Conservation (phyloP, 2,888 invertebrate genomes). For the Megamerina dolium region DNA sequence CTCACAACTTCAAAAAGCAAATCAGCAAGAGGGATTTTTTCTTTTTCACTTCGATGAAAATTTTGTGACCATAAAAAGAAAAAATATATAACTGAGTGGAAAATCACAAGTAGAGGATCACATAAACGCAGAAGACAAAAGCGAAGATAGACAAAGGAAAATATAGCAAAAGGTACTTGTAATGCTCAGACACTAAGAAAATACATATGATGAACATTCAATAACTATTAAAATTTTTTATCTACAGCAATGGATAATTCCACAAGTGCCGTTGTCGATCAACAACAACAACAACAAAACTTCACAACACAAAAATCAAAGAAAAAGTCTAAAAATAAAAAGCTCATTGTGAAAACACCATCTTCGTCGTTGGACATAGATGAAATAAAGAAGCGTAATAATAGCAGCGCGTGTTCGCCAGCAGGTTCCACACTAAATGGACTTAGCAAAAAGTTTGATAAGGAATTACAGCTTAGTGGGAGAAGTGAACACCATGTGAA, state of each 20-base stretch:
- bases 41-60: no score
- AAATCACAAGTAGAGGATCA: no score
- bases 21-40: no score
- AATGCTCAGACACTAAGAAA: no score
- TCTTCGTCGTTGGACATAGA: background rate
- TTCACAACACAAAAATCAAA: constrained; percentile 8
- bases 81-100: no score
- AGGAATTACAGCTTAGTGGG: constrained; percentile 5
- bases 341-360: constrained; percentile 1
- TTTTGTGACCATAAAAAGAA: no score
- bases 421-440: constrained; percentile 1
- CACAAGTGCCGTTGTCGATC: constrained; percentile 8
- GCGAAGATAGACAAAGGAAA: no score
- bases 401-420: background rate
- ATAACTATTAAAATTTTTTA: no score
- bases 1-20: no score
- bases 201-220: no score
- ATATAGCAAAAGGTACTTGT: no score
- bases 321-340: constrained; percentile 12
- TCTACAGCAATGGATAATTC: constrained; percentile 7
- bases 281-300: constrained; percentile 1
- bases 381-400: background rate
- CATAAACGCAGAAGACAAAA: no score
- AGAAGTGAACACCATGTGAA: constrained; percentile 4
- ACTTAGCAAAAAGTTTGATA: constrained; percentile 5